A percentile compares a stretch with the other conserved stretches of the same genome.
Evolutionary conservation across 2,888 invertebrate species (phyloP).

Genomic region (Zhuqinia jingwanae): DNA sequence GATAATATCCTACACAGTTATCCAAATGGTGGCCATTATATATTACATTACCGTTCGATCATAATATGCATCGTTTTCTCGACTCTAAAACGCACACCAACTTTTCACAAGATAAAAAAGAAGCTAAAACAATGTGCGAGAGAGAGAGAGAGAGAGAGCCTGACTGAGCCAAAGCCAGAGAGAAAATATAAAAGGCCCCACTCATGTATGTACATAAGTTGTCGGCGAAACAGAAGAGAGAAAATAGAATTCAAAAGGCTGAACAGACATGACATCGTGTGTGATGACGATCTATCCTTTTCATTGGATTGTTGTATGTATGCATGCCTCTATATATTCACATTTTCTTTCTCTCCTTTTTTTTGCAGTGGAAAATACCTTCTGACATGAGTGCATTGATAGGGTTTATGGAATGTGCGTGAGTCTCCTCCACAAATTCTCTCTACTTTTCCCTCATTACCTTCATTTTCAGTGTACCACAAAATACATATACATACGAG

Average conservation of each 20-base stretch:
- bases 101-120: constrained; percentile 17
- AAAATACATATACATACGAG: background rate
- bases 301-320: background rate
- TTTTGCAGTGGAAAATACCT: background rate
- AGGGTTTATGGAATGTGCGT: constrained; percentile 23
- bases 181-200: too few species aligned
- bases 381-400: constrained; percentile 1
- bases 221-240: too few species aligned
- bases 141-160: background rate
- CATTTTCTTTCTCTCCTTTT: background rate
- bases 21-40: constrained; percentile 66
- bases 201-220: too few species aligned
- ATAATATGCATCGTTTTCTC: constrained; percentile 61
- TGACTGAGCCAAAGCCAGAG: background rate
- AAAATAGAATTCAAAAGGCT: too few species aligned
- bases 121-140: background rate
- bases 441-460: background rate
- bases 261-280: constrained; percentile 13
- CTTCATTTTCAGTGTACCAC: constrained; percentile 5
- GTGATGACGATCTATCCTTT: constrained; percentile 16
- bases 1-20: constrained; percentile 65
- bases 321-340: constrained; percentile 11
- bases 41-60: constrained; percentile 55
- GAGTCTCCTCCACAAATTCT: constrained; percentile 31
- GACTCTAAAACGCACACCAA: constrained; percentile 33